Base-by-base conservation (phyloP, 2,888 invertebrate species). In the Noctua fimbriata region DNA sequence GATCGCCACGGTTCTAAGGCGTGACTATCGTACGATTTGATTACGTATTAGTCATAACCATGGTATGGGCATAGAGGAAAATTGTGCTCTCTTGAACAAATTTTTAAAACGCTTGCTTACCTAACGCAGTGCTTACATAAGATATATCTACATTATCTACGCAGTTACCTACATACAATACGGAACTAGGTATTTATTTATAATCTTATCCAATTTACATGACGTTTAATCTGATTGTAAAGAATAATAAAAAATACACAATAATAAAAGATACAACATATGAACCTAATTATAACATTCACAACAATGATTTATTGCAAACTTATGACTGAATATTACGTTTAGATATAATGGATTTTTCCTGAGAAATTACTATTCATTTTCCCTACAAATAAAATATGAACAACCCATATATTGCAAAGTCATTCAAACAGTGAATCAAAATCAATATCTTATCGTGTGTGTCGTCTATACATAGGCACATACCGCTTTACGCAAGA, bases 171-270 rank as follows among this genome's bases (percentile, higher is more conserved):
- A 44, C 49, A 60, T 21, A 14, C 7, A 52, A 69, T 60, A 49
- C 32, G 24, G 36, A 76, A 80, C 52, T 52, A 36, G 28, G 3
- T 73, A 9, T 69, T n/a, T 21, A 18, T 76, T 28, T 49, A 41
- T 58, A 75, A 67, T 80, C 80, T 83, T 80, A 76, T 77, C 44
- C n/a, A 49, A 67, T 44, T 76, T 32, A 14, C 12, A 9, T 69
- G 49, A 60, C 52, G 28, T 21, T 24, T 41, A 52, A 83, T 69
- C 52, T 47, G 4, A 18, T 74, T 21, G 44, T 74, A 65, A 82
- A 82, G n/a, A 24, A 24, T 18, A 28, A 10, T 9, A 24, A 18
- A 24, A 28, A 9, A 4, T 14, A 74, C 55, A 72, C 58, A 58
- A 72, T 65, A 65, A 60, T 44, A 73, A 44, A 44, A 44, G 21